Evolutionary conservation across 2,888 invertebrate species (phyloP).

Genomic region (Harpalus rubripes): DNA sequence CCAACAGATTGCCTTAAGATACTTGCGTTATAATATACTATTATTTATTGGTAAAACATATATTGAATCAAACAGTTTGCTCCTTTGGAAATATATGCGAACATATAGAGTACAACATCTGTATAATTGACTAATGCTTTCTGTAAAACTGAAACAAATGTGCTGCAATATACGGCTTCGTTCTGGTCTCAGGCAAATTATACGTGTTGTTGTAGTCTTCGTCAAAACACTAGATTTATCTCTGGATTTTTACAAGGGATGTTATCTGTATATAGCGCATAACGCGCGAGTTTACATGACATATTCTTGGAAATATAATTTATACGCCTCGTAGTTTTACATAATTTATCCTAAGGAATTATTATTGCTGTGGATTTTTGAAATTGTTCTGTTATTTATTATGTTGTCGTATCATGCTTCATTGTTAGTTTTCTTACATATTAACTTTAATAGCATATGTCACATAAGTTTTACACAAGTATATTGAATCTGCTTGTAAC

Average conservation of each 20-base stretch:
- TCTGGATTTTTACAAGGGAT: slow-evolving; percentile 20
- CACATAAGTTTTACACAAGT: no score
- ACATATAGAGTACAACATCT: not conserved
- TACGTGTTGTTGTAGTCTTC: slow-evolving; percentile 18
- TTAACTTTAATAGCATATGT: not conserved
- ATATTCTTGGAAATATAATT: slow-evolving; percentile 31
- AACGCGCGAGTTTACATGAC: slow-evolving; percentile 41
- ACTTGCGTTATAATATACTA: no score
- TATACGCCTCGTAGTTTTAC: slow-evolving; percentile 25
- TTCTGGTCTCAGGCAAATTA: slow-evolving; percentile 18
- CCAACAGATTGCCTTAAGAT: no score
- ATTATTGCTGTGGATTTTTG: slow-evolving; percentile 27
- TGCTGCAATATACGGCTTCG: slow-evolving; percentile 18
- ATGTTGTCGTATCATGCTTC: not conserved
- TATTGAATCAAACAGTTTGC: no score
- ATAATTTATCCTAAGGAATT: slow-evolving; percentile 43
- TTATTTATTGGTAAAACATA: no score
- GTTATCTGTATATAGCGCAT: slow-evolving; percentile 42
- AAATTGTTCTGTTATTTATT: slow-evolving; percentile 37
- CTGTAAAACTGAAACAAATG: slow-evolving; percentile 59
- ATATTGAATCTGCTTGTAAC: no score
- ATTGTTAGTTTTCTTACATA: not conserved
- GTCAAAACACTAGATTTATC: slow-evolving; percentile 58
- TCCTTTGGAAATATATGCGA: not conserved
- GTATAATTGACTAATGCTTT: slow-evolving; percentile 56